Base-by-base conservation (phyloP, 2,888 invertebrate species). In the Lasioglossum lativentre region DNA sequence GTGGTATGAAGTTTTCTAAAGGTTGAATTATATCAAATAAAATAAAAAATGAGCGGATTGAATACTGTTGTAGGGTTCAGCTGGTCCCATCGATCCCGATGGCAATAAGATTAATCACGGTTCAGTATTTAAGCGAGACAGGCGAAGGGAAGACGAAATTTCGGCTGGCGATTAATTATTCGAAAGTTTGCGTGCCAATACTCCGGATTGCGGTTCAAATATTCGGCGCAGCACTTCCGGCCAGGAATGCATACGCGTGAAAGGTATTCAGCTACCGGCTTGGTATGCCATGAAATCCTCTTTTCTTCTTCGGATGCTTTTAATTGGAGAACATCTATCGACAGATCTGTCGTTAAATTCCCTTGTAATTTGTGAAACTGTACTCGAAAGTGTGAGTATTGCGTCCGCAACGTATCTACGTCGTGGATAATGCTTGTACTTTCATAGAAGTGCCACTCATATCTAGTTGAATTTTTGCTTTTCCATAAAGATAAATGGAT, bases 111-210 rank as follows among this genome's bases (percentile, higher is more conserved):
- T 88, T 90, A 89, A 89, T 86, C 82, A 72, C 40, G 72, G 78
- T n/a, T 68, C 78, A 66, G 52, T 45, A 23, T 73, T 71, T n/a
- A 70, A 40, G 19, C 59, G 66, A 12, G 70, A 45, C 27, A 19
- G 47, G 75, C 16, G 40, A 63, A 75, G 86, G 63, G 66, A 84
- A 80, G 77, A 82, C 80, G 85, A 90, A 90, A 89, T 90, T 90
- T 90, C 72, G 73, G 38, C 56, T 56, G 56, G 42, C 88, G 81
- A 90, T 90, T 88, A 90, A 90, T 90, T 90, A 87, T 82, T 80
- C 75, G 82, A 80, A 90, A 90, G 82, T 90, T 90, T 75, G 80
- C 83, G 19, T 75, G 72, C 70, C 85, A 72, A 73, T 85, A 78
- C 52, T 47, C 76, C 23, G 76, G 68, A 85, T 74, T 42, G 78